A percentile compares a stretch with the other conserved stretches of the same genome.
Conservation (phyloP, 2,113 vertebrate species). For the Scophthalmus maximus region DNA sequence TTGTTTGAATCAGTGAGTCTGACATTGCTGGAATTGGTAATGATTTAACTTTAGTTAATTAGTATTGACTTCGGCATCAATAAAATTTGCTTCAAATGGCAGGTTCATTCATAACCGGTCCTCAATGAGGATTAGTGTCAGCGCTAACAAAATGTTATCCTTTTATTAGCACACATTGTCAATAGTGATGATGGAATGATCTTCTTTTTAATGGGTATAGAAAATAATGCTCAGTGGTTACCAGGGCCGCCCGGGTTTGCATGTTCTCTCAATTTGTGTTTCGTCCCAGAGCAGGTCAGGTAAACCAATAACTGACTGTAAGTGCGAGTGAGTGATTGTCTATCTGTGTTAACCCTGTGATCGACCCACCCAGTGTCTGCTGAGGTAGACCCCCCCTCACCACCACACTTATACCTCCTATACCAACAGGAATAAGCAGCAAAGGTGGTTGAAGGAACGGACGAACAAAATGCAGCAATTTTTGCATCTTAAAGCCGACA, state of each 20-base stretch:
- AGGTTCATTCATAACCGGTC: conserved; percentile 18
- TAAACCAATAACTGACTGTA: conserved; percentile 7
- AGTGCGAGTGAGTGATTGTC: conserved; percentile 46
- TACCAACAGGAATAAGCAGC: conserved; percentile 19
- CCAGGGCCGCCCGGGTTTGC: not conserved
- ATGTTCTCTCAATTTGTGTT: conserved; percentile 14
- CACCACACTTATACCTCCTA: not conserved
- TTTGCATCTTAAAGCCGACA: conserved; percentile 9
- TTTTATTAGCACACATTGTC: conserved; percentile 17
- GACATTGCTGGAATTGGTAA: conserved; percentile 17
- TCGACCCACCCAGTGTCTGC: not conserved
- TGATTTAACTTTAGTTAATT: conserved; percentile 40
- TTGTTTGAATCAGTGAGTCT: conserved; percentile 1
- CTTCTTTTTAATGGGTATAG: conserved; percentile 8
- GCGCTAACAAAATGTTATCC: not conserved
- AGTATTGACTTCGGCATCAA: conserved; percentile 44
- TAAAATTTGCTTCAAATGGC: conserved; percentile 14
- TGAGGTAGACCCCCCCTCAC: not conserved
- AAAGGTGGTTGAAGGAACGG: not conserved
- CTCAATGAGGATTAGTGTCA: conserved; percentile 30
- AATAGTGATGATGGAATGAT: not conserved
- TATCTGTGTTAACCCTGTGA: conserved; percentile 23
- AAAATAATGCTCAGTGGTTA: not conserved
- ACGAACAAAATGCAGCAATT: not conserved
- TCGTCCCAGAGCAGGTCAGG: conserved; percentile 4